Evolutionary conservation across 2,888 invertebrate species (phyloP), one percentile per base, ranked within the genome.

Genomic region (Ormyrus pomaceus): DNA sequence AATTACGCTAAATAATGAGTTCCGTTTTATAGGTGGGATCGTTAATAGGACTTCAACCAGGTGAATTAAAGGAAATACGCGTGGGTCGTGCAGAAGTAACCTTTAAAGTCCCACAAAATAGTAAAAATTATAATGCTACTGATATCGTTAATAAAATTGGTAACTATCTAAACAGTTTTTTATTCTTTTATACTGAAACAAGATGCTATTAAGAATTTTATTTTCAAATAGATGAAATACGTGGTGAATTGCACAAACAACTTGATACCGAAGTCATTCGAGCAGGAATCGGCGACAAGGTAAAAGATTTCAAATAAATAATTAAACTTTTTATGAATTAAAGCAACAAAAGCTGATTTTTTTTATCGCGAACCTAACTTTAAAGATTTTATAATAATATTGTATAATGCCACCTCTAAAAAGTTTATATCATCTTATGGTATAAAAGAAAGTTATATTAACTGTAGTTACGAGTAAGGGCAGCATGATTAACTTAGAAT

Each of bases 281-380:
- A 51, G 95, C 95, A 45, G 96, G 96, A 55, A 94, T 97, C 77
- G 97, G 97, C 48, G 95, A 96, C 87, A 94, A 94, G 92, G 96
- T 96, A 92, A 93, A 68, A 34, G n/a, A 58, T 56, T 51, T 8
- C 13, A 51, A n/a, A 55, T 59, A 13, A 13, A 68, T 74, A 34
- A 34, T 34, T 34, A 34, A 34, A 34, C 4, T 34, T 34, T 34
- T 34, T 34, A 34, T 34, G 4, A 34, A 34, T 34, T 34, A 34
- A 34, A 34, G 34, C 34, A 34, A 4, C 34, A 34, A 34, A 34
- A 34, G 34, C 34, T 34, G 34, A 34, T 34, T 34, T 34, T 34
- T 34, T 34, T 34, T 34, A 34, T 34, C 3, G 34, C 34, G 34
- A 34, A 34, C 34, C 34, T 34, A 34, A 34, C 34, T 34, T 34